Base-by-base conservation (phyloP, 2,113 vertebrate genomes). In the Tragelaphus buxtoni region DNA sequence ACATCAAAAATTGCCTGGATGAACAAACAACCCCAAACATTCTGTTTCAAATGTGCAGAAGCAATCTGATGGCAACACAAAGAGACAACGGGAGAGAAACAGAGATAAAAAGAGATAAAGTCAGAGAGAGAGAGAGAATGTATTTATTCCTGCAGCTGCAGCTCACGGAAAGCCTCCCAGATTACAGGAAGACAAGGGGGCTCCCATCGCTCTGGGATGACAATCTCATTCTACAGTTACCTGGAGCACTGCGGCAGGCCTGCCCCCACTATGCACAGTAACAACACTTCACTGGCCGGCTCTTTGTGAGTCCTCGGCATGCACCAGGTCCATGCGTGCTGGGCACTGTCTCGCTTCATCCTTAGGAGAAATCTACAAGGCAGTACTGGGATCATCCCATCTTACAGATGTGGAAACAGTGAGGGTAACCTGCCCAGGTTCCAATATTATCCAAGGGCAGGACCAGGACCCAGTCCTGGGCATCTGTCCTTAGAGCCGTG, bases 161-260 rank as follows among this genome's bases (percentile, higher is more conserved):
- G 8, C 7, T 49, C 39, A 60, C 20, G n/a, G 39, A 24, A 32
- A 17, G 18, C 61, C 18, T n/a, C 4, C 35, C 12, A 35, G 51
- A 10, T 18, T 0, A 35, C 24, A 82, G 56, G 74, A 35, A 49
- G 49, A 79, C 56, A 20, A 82, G 47, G 13, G 9, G 32, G 5
- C 11, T 4, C 32, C 74, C 7, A 7, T 1, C 5, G 2, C 30
- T 22, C 42, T 4, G 32, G 28, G 39, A 83, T 35, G 55, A 39
- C 1, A 42, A 4, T 35, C 77, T 82, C 10, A 10, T 17, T 35
- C 32, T 7, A 4, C 49, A 24, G 42, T 32, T 5, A 5, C 22
- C 24, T 22, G 35, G 28, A 55, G 35, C 13, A 7, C 6, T 1
- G 7, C 0, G 0, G 26, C 4, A 35, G 53, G 35, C 20, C 8